Percentiles rank a stretch among this genome's conserved stretches.
Evolutionary conservation across 64 coral and sea anemone genomes (phyloP).

Genomic region (Porites lutea): DNA sequence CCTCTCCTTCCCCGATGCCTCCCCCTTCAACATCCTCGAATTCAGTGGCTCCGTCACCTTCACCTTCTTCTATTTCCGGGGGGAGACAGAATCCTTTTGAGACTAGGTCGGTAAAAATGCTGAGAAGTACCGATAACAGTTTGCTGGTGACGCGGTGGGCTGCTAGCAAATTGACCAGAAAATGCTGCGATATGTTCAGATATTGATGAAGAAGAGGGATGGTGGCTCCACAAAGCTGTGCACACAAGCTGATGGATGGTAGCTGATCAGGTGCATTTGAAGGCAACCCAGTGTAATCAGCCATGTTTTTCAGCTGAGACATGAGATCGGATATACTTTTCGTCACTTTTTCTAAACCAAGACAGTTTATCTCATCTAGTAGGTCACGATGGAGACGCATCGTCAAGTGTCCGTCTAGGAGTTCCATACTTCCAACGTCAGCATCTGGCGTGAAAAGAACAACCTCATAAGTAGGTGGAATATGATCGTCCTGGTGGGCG

Average conservation of each 20-base stretch:
- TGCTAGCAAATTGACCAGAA: slow-evolving; percentile 65
- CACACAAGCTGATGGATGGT: background rate
- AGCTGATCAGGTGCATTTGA: background rate
- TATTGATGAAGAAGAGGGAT: slow-evolving; percentile 83
- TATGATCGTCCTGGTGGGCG: too few relatives aligned
- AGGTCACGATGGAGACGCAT: slow-evolving; percentile 41
- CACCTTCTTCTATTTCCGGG: slow-evolving; percentile 84
- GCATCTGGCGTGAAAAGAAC: background rate
- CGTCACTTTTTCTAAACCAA: slow-evolving; percentile 25
- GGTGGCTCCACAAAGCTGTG: background rate
- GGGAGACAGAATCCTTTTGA: slow-evolving; percentile 91
- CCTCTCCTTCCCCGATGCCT: slow-evolving; percentile 96
- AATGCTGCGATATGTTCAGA: slow-evolving; percentile 55
- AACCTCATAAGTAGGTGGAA: too few relatives aligned
- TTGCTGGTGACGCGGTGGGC: slow-evolving; percentile 82
- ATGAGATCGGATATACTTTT: slow-evolving; percentile 4
- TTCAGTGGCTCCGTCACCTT: slow-evolving; percentile 81
- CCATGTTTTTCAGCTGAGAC: slow-evolving; percentile 21
- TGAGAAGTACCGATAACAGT: slow-evolving; percentile 84
- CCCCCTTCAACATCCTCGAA: slow-evolving; percentile 96
- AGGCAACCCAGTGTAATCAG: background rate
- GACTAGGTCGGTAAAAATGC: slow-evolving; percentile 81
- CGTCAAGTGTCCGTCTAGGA: slow-evolving; percentile 52
- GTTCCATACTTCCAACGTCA: slow-evolving; percentile 18
- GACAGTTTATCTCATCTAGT: slow-evolving; percentile 49